phyloP scores from a whole-genome alignment of 2,888 invertebrate species.

The Unio delphinus region DNA sequence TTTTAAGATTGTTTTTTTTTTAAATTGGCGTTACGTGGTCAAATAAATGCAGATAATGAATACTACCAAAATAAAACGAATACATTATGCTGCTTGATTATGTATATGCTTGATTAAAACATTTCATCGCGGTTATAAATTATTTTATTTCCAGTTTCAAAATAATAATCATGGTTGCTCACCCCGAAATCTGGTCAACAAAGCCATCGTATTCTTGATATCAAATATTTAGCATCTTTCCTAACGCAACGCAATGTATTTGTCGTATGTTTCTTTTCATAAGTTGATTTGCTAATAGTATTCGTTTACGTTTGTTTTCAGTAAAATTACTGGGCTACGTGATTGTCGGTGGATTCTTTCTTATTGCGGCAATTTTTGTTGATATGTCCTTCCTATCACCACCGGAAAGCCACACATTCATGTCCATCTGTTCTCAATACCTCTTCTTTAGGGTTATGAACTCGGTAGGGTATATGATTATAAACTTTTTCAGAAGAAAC shows the following conservation, averaged over 20 bases:
- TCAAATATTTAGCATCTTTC: too few relatives aligned
- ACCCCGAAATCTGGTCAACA: constrained; percentile 5
- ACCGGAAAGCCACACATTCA: too few relatives aligned
- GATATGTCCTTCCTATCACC: too few relatives aligned
- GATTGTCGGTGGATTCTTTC: too few relatives aligned
- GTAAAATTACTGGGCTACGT: too few relatives aligned
- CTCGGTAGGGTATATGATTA: background rate
- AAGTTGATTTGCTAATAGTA: background rate
- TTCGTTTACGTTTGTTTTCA: constrained; percentile 7
- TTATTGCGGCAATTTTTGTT: too few relatives aligned
- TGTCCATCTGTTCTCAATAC: too few relatives aligned
- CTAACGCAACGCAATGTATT: background rate
- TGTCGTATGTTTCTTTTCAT: background rate
- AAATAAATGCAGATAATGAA: too few relatives aligned
- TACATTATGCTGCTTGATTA: constrained; percentile 15
- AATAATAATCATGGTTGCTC: background rate
- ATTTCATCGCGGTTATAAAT: constrained; percentile 11
- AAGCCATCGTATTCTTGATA: constrained; percentile 3
- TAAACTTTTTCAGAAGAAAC: background rate
- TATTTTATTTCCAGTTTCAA: constrained; percentile 24
- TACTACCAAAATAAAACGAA: constrained; percentile 14
- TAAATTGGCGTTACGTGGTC: too few relatives aligned
- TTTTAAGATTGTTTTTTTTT: too few relatives aligned
- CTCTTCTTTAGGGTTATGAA: too few relatives aligned
- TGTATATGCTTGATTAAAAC: constrained; percentile 13